Conservation (phyloP, 2,797 vertebrate species). For the Heliangelus exortis region DNA sequence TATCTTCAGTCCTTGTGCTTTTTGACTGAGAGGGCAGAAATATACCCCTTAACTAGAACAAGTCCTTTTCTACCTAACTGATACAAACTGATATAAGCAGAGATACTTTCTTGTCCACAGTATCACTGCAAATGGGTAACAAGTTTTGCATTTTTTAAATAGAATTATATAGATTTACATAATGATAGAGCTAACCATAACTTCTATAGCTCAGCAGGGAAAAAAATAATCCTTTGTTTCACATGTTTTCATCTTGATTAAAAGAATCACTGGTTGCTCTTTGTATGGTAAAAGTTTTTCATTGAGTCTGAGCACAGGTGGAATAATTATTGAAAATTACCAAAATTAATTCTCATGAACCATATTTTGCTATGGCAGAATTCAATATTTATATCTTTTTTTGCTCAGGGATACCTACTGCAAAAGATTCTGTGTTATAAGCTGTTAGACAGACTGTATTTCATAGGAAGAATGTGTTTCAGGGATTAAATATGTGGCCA, state of each 20-base stretch:
- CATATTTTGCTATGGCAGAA: constrained; percentile 21
- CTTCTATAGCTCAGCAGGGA: background rate
- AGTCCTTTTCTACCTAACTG: background rate
- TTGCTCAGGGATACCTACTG: constrained; percentile 53
- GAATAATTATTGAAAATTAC: constrained; percentile 21
- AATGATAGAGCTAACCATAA: background rate
- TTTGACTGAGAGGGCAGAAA: background rate
- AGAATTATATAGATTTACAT: background rate
- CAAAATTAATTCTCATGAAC: constrained; percentile 13
- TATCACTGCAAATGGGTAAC: background rate
- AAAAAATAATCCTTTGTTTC: background rate
- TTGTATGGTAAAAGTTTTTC: background rate
- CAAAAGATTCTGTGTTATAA: constrained; percentile 56
- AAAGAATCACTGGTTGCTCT: background rate
- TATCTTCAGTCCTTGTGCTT: background rate
- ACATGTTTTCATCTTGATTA: background rate
- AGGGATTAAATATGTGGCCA: constrained; percentile 69
- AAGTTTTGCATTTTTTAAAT: background rate
- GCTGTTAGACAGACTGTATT: constrained; percentile 62
- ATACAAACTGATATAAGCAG: background rate
- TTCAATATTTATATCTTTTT: constrained; percentile 66
- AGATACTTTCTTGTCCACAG: background rate
- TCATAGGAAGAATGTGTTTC: constrained; percentile 65
- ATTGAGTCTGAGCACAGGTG: constrained; percentile 7
- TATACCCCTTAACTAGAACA: background rate